phyloP scores from a whole-genome alignment of 1,140 invertebrate species.

The Drosophila gunungcola region DNA sequence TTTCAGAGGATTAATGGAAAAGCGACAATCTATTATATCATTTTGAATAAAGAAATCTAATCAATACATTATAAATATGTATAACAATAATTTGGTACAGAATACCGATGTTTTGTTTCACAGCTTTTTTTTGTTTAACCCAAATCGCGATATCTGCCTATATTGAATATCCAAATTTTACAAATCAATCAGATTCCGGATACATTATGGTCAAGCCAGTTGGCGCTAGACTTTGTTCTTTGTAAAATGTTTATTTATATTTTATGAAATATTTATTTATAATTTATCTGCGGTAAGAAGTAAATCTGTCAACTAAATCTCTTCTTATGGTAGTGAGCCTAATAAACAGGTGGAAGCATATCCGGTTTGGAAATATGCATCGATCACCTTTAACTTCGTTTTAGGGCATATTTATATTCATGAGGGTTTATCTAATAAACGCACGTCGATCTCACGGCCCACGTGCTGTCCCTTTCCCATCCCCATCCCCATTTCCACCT shows the following conservation, averaged over 20 bases:
- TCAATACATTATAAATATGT: too few relatives aligned
- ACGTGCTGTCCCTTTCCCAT: constrained; percentile 14
- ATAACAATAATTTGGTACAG: too few relatives aligned
- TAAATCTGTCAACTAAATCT: background rate
- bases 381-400: constrained; percentile 15
- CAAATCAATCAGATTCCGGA: too few relatives aligned
- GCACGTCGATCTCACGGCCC: constrained; percentile 26
- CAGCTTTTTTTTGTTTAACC: too few relatives aligned
- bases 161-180: too few relatives aligned
- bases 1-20: background rate
- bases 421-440: constrained; percentile 29
- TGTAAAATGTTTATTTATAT: background rate
- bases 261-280: background rate
- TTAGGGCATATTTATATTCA: constrained; percentile 11
- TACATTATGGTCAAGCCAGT: too few relatives aligned
- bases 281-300: background rate
- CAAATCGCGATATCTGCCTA: too few relatives aligned
- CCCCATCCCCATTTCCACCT: background rate
- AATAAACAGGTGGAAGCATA: background rate
- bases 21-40: background rate
- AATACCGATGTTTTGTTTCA: too few relatives aligned
- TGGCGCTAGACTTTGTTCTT: too few relatives aligned
- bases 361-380: constrained; percentile 8
- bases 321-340: background rate
- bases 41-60: too few relatives aligned